Percentiles rank a stretch among this genome's conserved stretches.
Conservation (phyloP, 2,797 vertebrate genomes). For the Lepus townsendii region DNA sequence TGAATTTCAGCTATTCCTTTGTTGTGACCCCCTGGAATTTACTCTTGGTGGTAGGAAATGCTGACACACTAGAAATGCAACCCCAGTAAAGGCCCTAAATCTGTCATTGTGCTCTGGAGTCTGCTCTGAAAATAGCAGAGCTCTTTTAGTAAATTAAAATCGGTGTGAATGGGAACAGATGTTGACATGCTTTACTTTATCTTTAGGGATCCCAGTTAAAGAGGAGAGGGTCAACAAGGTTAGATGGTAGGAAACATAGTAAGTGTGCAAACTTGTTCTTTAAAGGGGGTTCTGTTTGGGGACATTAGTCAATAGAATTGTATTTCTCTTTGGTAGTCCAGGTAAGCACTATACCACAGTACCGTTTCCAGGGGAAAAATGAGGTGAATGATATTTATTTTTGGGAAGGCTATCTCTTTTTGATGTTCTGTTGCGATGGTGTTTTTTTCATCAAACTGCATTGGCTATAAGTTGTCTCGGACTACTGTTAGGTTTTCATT, state of each 20-base stretch:
- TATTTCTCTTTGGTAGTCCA: slow-evolving; percentile 69
- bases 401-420: slow-evolving; percentile 29
- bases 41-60: slow-evolving; percentile 89
- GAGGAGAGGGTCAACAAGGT: slow-evolving; percentile 87
- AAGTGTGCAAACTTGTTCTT: slow-evolving; percentile 85
- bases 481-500: slow-evolving; percentile 51
- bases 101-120: slow-evolving; percentile 93
- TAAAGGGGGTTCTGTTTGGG: slow-evolving; percentile 71
- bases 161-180: slow-evolving; percentile 90
- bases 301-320: slow-evolving; percentile 69
- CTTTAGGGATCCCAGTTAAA: slow-evolving; percentile 87
- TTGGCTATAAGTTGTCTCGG: slow-evolving; percentile 1
- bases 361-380: slow-evolving; percentile 47
- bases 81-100: slow-evolving; percentile 96
- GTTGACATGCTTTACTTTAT: slow-evolving; percentile 90
- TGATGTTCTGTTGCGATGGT: not conserved
- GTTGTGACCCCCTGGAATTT: slow-evolving; percentile 88
- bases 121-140: slow-evolving; percentile 92
- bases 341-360: slow-evolving; percentile 62
- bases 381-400: slow-evolving; percentile 69
- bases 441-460: slow-evolving; percentile 67
- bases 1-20: slow-evolving; percentile 88
- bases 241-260: slow-evolving; percentile 87
- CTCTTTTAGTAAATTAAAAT: slow-evolving; percentile 92
- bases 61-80: slow-evolving; percentile 92